Base-by-base conservation (phyloP, 2,113 vertebrate species). In the Cyanoderma ruficeps region DNA sequence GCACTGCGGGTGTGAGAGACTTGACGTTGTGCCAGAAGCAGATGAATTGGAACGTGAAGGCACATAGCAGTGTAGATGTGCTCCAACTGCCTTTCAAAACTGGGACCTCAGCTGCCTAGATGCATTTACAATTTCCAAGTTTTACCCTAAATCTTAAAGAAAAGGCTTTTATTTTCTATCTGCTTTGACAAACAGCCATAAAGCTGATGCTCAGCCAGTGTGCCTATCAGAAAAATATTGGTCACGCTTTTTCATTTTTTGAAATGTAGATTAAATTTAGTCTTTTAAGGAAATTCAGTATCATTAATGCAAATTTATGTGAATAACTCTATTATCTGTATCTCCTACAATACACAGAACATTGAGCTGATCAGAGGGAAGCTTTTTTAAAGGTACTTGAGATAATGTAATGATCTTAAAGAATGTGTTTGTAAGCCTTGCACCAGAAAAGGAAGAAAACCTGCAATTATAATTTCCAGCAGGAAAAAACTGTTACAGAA, bases 281-380 rank as follows among this genome's bases (percentile, higher is more conserved):
- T 63, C 27, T 70, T 74, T 89, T 75, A 84, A 83, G 41, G 52
- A 70, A 92, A 89, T 70, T 70, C 52, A 33, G 37, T 41, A 78
- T 67, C 47, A 87, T 71, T 89, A 93, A 95, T 97, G 91, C 89
- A 92, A 95, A 94, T 92, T 78, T 89, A 89, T 93, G 89, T 81
- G 89, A 89, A 89, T 87, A 61, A 39, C n/a, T 52, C 76, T 78
- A 64, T 87, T 94, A 83, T 93, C 87, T 83, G 47, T 31, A 44
- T 63, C 69, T 93, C n/a, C 65, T 84, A 57, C 52, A 76, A 71
- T n/a, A 61, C 33, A 72, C 31, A 82, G 65, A 94, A 87, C 74
- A 65, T 27, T 89, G 37, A 91, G 42, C 37, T 95, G 61, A 91
- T 95, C 65, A 91, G 64, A 96, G 41, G 53, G 28, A 83, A 89